A percentile compares a stretch with the other conserved stretches of the same genome.
phyloP scores from a whole-genome alignment of 1,140 invertebrate genomes.

The Cyrtorhinus lividipennis region DNA sequence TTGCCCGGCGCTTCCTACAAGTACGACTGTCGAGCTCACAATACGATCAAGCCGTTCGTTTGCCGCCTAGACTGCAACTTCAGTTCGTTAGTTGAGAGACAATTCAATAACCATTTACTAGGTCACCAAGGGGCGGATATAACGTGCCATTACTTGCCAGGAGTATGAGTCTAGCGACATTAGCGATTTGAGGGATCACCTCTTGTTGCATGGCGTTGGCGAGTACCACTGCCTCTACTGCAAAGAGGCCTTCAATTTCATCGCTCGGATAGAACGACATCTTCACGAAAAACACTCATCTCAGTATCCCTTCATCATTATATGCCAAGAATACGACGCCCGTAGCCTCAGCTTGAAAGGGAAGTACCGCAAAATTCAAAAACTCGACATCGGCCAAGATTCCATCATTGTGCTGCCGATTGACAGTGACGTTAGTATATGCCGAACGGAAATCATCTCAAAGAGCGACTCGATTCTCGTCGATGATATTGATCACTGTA shows the following conservation, averaged over 20 bases:
- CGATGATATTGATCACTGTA: background rate
- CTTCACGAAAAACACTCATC: background rate
- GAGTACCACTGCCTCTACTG: constrained; percentile 2
- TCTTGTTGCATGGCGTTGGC: background rate
- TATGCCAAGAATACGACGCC: background rate
- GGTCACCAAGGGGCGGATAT: background rate
- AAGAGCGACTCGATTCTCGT: background rate
- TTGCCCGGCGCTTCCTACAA: background rate
- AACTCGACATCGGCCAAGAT: background rate
- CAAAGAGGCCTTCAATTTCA: constrained; percentile 2
- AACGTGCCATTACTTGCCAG: background rate
- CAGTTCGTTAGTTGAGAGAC: background rate
- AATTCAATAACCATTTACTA: background rate
- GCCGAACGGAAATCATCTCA: background rate
- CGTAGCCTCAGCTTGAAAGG: background rate
- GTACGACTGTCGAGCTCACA: background rate
- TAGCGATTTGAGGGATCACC: background rate
- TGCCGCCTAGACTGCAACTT: background rate
- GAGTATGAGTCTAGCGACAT: background rate
- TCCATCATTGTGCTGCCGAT: background rate
- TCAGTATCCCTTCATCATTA: background rate
- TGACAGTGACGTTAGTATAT: background rate
- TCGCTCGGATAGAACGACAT: background rate
- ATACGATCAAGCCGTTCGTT: background rate
- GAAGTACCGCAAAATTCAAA: background rate